phyloP scores from a whole-genome alignment of 2,888 invertebrate species.

The Acanthosepion esculentum region DNA sequence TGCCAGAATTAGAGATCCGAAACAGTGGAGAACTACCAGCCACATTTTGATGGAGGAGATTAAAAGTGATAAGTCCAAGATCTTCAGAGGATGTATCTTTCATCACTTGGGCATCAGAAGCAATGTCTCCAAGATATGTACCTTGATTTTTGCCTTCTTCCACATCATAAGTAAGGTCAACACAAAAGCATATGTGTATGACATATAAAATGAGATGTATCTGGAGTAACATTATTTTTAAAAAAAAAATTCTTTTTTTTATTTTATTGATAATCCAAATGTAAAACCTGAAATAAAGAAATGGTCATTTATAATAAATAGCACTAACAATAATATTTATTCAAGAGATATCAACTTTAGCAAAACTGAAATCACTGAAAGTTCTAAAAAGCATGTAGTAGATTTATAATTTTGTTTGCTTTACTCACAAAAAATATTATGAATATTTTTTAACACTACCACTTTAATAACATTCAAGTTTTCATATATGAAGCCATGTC shows the following conservation, averaged over 20 bases:
- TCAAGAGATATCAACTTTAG: not conserved
- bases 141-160: not conserved
- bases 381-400: no score
- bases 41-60: not conserved
- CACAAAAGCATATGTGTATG: not conserved
- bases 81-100: not conserved
- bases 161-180: not conserved
- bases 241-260: not conserved
- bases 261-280: not conserved
- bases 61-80: not conserved
- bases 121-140: not conserved
- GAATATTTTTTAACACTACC: no score
- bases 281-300: not conserved
- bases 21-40: not conserved
- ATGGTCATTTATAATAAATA: not conserved
- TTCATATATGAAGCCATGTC: no score
- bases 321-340: not conserved
- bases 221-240: not conserved
- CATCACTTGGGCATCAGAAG: not conserved
- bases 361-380: not conserved
- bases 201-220: not conserved
- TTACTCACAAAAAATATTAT: no score
- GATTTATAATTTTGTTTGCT: no score
- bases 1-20: not conserved
- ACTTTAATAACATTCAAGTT: no score